Evolutionary conservation across 2,888 invertebrate species (phyloP).

Genomic region (Branchellion lobata): DNA sequence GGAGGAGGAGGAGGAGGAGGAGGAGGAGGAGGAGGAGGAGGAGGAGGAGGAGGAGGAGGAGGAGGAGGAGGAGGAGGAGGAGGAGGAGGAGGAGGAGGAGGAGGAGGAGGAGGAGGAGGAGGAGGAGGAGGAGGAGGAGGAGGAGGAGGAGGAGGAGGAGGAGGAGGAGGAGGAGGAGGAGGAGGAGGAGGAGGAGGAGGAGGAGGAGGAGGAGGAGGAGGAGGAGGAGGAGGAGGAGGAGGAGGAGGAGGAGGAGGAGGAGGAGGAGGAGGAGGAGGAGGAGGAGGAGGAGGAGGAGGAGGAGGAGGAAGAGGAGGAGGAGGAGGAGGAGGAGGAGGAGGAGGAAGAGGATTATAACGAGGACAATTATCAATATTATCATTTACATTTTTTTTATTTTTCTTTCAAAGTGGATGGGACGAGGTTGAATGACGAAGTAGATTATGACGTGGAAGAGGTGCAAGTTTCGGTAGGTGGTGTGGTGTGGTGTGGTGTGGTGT

Average conservation of each 20-base stretch:
- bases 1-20: not conserved
- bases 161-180: not conserved
- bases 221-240: too few relatives aligned
- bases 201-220: too few relatives aligned
- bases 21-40: slow-evolving; percentile 15
- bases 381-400: slow-evolving; percentile 21
- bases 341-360: too few relatives aligned
- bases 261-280: too few relatives aligned
- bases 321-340: not conserved
- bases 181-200: too few relatives aligned
- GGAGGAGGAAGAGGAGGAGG: too few relatives aligned
- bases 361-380: not conserved
- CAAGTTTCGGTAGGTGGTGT: not conserved
- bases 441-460: slow-evolving; percentile 42
- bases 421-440: slow-evolving; percentile 44
- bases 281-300: too few relatives aligned
- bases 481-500: too few relatives aligned
- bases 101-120: too few relatives aligned
- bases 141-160: too few relatives aligned
- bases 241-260: too few relatives aligned
- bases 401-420: slow-evolving; percentile 47
- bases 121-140: too few relatives aligned
- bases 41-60: slow-evolving; percentile 25
- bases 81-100: not conserved
- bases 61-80: slow-evolving; percentile 7